Base-by-base conservation (phyloP, 2,888 invertebrate species). In the Cryptosula pallasiana region DNA sequence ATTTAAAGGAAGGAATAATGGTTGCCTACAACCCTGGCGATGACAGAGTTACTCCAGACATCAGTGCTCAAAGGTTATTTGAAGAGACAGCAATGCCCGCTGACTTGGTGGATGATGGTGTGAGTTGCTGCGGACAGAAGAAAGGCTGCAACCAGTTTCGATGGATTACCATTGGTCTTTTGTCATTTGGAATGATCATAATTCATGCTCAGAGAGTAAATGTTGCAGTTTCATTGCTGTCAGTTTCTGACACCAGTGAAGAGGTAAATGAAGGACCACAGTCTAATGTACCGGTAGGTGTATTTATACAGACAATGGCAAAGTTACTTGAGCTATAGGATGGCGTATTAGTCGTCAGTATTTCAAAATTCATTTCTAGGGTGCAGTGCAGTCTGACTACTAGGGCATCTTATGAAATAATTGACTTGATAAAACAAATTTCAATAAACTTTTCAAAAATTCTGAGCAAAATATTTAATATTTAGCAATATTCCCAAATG, bases 121-220 rank as follows among this genome's bases (percentile, higher is more conserved):
- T 5, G 13, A 29, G 32, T 9, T 3, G 20, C 63, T 13, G 25
- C 20, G 63, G 63, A 20, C 16, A 63, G 32, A n/a, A n/a, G 16
- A 16, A 34, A 29, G 63, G 34, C 20, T 32, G 13, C n/a, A 16
- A 57, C 13, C 20, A 25, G 5, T 63, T 29, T 32, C 78, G 83
- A 1, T 79, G 78, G 72, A 72, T 79, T 23, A 75, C 79, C 32
- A 74, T 79, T 0, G 71, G 76, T 0, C 54, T 81, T 72, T 74
- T 78, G 29, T 78, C 77, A 20, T n/a, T 80, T 0, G 83, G 81
- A 1, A 81, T 83, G 81, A 69, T 81, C 36, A 73, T 83, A 27
- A 73, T 78, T 0, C 79, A 82, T 72, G 78, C 80, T 25, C 81
- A 81, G 81, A 74, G 83, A 71, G 82, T 82, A 34, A 83, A 82